Evolutionary conservation across 2,888 invertebrate species (phyloP).

Genomic region (Tetropium fuscum): DNA sequence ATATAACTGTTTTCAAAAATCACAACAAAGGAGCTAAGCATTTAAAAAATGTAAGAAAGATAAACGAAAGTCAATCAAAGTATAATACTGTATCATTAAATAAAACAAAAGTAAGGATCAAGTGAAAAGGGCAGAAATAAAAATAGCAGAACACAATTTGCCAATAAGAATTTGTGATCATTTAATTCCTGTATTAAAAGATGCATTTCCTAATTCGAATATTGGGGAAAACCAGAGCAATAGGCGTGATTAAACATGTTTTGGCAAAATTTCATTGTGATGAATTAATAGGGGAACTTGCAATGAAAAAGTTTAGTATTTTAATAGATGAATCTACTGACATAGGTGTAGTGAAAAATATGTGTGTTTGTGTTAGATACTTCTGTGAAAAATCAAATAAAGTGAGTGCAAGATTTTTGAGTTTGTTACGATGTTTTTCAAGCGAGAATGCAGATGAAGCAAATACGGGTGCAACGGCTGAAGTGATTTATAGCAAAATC

Average conservation of each 20-base stretch:
- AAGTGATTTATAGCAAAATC: constrained; percentile 29
- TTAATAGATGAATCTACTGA: constrained; percentile 46
- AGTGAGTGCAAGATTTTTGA: constrained; percentile 14
- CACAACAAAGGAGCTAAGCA: not conserved
- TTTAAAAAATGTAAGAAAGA: not conserved
- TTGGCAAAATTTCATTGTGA: constrained; percentile 17
- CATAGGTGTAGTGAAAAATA: constrained; percentile 45
- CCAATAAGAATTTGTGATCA: constrained; percentile 14
- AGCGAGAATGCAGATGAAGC: constrained; percentile 15
- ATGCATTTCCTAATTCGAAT: constrained; percentile 24
- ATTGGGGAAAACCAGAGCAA: constrained; percentile 25
- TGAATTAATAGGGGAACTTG: constrained; percentile 15
- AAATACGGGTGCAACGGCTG: constrained; percentile 19
- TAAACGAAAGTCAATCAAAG: not conserved
- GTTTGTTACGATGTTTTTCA: constrained; percentile 24
- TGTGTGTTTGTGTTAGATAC: constrained; percentile 47
- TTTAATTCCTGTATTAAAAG: constrained; percentile 19
- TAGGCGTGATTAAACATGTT: constrained; percentile 20
- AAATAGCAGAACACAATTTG: constrained; percentile 24
- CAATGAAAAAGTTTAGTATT: constrained; percentile 21
- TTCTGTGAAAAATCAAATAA: constrained; percentile 36
- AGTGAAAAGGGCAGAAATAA: constrained; percentile 4
- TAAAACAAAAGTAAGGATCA: constrained; percentile 8
- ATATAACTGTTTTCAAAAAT: not conserved
- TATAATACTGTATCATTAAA: constrained; percentile 9